Evolutionary conservation across 2,113 vertebrate species (phyloP).

Genomic region (Alaudala cheleensis): DNA sequence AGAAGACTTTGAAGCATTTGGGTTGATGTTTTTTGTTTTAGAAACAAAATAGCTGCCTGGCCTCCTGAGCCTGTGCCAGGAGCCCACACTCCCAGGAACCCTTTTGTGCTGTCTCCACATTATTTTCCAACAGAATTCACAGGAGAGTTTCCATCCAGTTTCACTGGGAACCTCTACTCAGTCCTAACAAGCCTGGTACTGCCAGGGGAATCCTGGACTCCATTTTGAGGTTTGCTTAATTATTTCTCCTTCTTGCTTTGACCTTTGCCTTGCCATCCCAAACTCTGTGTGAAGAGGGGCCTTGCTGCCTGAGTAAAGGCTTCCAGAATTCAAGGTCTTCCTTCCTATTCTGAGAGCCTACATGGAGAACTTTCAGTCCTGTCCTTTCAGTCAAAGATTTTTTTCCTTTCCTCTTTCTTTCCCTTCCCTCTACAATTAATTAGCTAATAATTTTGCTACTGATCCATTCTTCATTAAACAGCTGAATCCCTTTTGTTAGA

Average conservation of each 20-base stretch:
- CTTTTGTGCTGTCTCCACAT: background rate
- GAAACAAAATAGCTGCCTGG: slow-evolving; percentile 14
- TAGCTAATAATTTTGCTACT: slow-evolving; percentile 81
- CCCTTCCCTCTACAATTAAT: slow-evolving; percentile 76
- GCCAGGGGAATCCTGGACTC: background rate
- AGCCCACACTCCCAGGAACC: slow-evolving; percentile 1
- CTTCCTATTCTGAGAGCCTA: background rate
- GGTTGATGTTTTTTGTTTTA: slow-evolving; percentile 29
- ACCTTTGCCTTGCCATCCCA: background rate
- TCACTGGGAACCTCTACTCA: background rate
- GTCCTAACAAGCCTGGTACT: background rate
- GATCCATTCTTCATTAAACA: slow-evolving; percentile 81
- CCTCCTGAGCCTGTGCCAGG: slow-evolving; percentile 13
- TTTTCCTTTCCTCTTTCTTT: background rate
- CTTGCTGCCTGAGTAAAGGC: background rate
- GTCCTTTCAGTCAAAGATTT: slow-evolving; percentile 9
- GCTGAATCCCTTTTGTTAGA: slow-evolving; percentile 70
- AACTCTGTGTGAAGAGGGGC: background rate
- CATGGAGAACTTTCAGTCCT: background rate
- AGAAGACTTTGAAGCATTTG: slow-evolving; percentile 36
- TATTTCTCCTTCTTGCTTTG: background rate
- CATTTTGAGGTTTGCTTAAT: background rate
- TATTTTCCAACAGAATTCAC: slow-evolving; percentile 22
- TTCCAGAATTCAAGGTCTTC: background rate
- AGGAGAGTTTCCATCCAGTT: slow-evolving; percentile 9